phyloP scores from a whole-genome alignment of 2,797 vertebrate genomes.

The Melanotaenia parkinsoni region DNA sequence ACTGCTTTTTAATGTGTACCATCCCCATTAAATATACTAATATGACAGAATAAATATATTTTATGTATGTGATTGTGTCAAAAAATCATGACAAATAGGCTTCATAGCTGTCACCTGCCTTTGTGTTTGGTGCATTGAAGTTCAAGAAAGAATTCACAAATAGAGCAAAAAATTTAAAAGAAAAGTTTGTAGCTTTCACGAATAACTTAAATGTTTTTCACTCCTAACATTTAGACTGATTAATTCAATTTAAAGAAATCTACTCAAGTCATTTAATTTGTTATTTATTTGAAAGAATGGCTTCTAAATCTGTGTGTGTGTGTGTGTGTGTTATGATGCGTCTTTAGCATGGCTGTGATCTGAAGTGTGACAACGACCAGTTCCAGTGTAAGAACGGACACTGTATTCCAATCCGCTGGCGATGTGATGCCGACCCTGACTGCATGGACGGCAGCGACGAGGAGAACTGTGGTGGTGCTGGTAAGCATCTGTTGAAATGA shows the following conservation, averaged over 20 bases:
- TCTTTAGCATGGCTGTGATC: conserved; percentile 89
- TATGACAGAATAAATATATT: neutral
- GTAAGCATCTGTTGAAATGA: conserved; percentile 65
- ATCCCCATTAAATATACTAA: neutral
- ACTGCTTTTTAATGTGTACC: neutral
- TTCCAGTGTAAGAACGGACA: conserved; percentile 96
- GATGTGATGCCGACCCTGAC: conserved; percentile 92
- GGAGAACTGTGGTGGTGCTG: conserved; percentile 87
- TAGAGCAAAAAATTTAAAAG: neutral
- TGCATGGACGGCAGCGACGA: conserved; percentile 97
- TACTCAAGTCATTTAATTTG: neutral
- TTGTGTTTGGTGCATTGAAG: neutral
- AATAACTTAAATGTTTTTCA: neutral
- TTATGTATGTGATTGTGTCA: too few relatives aligned
- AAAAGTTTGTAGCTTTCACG: neutral
- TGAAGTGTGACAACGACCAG: conserved; percentile 93
- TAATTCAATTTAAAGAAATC: neutral
- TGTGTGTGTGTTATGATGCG: neutral
- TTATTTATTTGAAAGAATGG: neutral
- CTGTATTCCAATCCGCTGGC: conserved; percentile 96
- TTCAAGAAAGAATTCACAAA: neutral
- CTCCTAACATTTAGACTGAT: neutral
- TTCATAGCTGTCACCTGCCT: neutral
- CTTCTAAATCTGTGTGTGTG: conserved; percentile 4
- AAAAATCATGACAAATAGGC: neutral